Base-by-base conservation (phyloP, 2,113 vertebrate genomes). In the Gallinago jamesoni region DNA sequence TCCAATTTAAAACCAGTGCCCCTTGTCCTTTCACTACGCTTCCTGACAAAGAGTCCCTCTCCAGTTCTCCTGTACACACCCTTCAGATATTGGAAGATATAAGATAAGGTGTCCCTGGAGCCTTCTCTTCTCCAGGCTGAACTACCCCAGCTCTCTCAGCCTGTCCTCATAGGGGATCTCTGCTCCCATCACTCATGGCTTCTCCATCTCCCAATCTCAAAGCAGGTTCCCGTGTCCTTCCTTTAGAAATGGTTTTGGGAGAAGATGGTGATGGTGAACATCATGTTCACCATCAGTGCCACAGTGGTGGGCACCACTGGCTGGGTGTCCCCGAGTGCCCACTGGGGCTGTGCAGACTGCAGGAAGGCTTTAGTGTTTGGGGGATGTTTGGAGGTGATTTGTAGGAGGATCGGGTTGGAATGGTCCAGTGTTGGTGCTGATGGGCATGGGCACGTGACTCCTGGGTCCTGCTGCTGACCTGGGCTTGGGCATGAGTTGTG, bases 401-500 rank as follows among this genome's bases (percentile, higher is more conserved):
- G 28, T 41, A 43, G 53, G 48, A 69, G 41, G 39, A 48, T 8
- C 9, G 27, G 6, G 22, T 67, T 63, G 43, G n/a, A 73, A 18
- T n/a, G 48, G 53, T 22, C 39, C 37, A 9, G 14, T 1, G 2
- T 0, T 81, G 47, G 27, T 4, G 59, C 35, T 84, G 75, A 13
- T 63, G 45, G 24, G 7, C 15, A 15, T 1, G 23, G 39, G 70
- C 9, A 7, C 0, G 2, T 2, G 8, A 14, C 7, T 41, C 18
- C 25, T 0, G 4, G 66, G 22, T 48, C 70, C 57, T 52, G 35
- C 39, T 69, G 59, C 39, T 62, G 48, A 21, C 56, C 6, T 1
- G 1, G 20, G 28, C 28, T 63, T 1, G 0, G 50, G 43, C 56
- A 48, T 0, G 11, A 68, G 50, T 1, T 0, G 37, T 33, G 25